Percentiles rank a stretch among this genome's conserved stretches.
Evolutionary conservation across 1,140 invertebrate species (phyloP).

Genomic region (Lucilia cuprina): DNA sequence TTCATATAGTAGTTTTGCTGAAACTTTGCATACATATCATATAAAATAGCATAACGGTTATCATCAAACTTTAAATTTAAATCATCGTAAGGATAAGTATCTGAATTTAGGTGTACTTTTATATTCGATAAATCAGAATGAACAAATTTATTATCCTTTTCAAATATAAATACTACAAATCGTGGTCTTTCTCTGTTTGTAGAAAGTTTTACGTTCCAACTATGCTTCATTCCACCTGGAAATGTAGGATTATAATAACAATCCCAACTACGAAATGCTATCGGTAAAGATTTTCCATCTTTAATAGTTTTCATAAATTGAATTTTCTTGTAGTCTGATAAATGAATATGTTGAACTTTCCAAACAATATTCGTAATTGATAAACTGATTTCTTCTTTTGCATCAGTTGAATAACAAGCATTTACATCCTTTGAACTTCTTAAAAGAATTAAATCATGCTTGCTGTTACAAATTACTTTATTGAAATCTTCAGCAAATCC

Average conservation of each 20-base stretch:
- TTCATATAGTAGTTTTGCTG: conserved; percentile 40
- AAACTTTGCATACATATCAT: conserved; percentile 38
- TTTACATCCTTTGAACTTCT: conserved; percentile 50
- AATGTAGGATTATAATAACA: conserved; percentile 20
- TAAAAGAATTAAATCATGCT: conserved; percentile 63
- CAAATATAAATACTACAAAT: not conserved
- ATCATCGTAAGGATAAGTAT: conserved; percentile 51
- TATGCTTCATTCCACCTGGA: too few relatives aligned
- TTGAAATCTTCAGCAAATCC: conserved; percentile 64
- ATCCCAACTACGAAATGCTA: conserved; percentile 37
- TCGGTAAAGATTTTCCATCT: not conserved
- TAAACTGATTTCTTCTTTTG: conserved; percentile 41
- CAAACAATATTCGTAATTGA: conserved; percentile 42
- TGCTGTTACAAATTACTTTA: conserved; percentile 62
- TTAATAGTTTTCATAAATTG: conserved; percentile 21
- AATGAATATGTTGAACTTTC: conserved; percentile 37
- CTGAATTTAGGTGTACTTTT: conserved; percentile 49
- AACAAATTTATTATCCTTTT: conserved; percentile 11
- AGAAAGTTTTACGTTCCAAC: conserved; percentile 19
- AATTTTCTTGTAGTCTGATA: conserved; percentile 16
- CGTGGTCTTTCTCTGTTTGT: not conserved
- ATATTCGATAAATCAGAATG: conserved; percentile 44
- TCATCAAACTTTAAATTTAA: conserved; percentile 42
- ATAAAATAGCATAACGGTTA: conserved; percentile 36
- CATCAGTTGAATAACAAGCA: conserved; percentile 36